Base-by-base conservation (phyloP, 2,888 invertebrate species). In the Lottia gigantea region DNA sequence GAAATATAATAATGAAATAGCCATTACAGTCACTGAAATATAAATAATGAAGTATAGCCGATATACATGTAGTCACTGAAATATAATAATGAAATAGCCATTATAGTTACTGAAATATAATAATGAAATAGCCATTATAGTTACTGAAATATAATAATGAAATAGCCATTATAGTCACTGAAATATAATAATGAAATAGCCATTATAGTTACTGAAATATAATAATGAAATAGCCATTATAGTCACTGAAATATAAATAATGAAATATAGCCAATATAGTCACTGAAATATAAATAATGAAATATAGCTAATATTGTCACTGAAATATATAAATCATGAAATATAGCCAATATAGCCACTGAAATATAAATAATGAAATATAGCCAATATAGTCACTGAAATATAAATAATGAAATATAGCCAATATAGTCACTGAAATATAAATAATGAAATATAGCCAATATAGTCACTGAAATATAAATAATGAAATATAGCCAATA, bases 261-360 rank as follows among this genome's bases (percentile, higher is more conserved):
- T 94, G 95, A 91, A 99, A 98, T 87, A 99, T 97, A 76, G 98
- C 97, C 80, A 99, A 92, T 78, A 98, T 95, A 68, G 98, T 98
- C 79, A 98, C 92, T 80, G 85, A 68, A 89, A 80, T 25, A 67
- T 64, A 64, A 67, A 16, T 40, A 45, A 61, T 31, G 3, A 31
- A 4, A 31, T 31, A n/a, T n/a, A n/a, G n/a, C n/a, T n/a, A n/a
- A n/a, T n/a, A n/a, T n/a, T n/a, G n/a, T n/a, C n/a, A 31, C 31
- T 31, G 46, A 7, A 23, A 2, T n/a, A 68, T 46, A 14, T 6
- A 45, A 40, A 31, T 64, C 14, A 19, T 12, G 46, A 12, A 25
- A 19, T 8, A 23, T 11, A 47, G 14, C n/a, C n/a, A n/a, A n/a
- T n/a, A n/a, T n/a, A n/a, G n/a, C n/a, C n/a, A n/a, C n/a, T n/a